Conservation (phyloP, 2,888 invertebrate genomes). For the Megastigmus dorsalis region DNA sequence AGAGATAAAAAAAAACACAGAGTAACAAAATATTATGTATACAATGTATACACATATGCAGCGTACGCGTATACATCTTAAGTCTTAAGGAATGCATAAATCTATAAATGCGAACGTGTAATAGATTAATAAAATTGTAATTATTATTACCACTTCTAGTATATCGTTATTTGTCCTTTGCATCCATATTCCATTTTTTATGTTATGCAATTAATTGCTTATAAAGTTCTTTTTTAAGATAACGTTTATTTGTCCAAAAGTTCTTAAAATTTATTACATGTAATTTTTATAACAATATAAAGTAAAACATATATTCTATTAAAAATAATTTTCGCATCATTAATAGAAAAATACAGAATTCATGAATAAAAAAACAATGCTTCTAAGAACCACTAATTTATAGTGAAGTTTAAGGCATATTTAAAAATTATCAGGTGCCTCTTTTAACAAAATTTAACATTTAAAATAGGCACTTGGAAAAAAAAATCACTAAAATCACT, state of each 20-base stretch:
- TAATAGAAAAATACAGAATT: slow-evolving; percentile 15
- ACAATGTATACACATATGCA: slow-evolving; percentile 66
- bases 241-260: not conserved
- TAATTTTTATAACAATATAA: not conserved
- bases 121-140: slow-evolving; percentile 69
- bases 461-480: not conserved
- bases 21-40: slow-evolving; percentile 58
- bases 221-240: not conserved
- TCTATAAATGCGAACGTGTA: slow-evolving; percentile 66
- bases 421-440: not conserved
- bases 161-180: not conserved
- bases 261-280: not conserved
- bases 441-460: slow-evolving; percentile 4
- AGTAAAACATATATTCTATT: not conserved
- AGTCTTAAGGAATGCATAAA: slow-evolving; percentile 62
- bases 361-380: slow-evolving; percentile 8
- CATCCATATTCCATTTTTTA: not conserved
- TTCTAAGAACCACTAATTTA: not conserved
- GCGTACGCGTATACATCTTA: slow-evolving; percentile 56
- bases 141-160: slow-evolving; percentile 58
- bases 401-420: not conserved
- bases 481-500: not conserved
- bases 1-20: not conserved
- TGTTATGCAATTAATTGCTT: not conserved
- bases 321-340: not conserved